Evolutionary conservation across 2,113 vertebrate genomes (phyloP).

Genomic region (Ranitomeya variabilis): DNA sequence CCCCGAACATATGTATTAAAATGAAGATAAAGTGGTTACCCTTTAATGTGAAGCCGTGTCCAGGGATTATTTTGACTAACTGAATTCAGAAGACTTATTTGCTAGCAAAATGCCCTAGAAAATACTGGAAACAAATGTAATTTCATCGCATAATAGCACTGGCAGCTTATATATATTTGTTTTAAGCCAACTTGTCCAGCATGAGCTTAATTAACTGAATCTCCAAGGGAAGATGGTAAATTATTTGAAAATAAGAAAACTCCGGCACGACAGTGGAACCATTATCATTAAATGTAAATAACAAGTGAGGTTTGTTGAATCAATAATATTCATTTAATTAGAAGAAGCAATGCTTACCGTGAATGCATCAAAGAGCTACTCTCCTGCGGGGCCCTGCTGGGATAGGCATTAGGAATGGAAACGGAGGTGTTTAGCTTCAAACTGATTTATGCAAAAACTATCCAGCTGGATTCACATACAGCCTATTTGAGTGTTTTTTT

Average conservation of each 20-base stretch:
- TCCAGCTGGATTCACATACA: not conserved
- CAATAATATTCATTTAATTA: constrained; percentile 57
- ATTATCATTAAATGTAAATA: constrained; percentile 56
- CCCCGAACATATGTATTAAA: too few relatives aligned
- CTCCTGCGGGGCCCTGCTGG: constrained; percentile 21
- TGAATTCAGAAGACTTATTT: not conserved
- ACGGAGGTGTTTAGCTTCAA: constrained; percentile 15
- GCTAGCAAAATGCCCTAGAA: not conserved
- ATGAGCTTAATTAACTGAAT: constrained; percentile 44
- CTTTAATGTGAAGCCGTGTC: not conserved
- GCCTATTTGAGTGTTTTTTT: too few relatives aligned
- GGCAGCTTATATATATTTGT: not conserved
- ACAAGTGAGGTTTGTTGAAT: constrained; percentile 51
- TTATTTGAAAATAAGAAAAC: constrained; percentile 50
- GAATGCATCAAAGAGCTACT: not conserved
- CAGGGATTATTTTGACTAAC: not conserved
- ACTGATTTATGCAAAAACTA: not conserved
- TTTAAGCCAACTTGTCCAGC: constrained; percentile 28
- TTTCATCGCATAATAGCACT: constrained; percentile 16
- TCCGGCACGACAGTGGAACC: constrained; percentile 12
- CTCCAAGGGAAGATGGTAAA: constrained; percentile 44
- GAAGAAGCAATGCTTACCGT: constrained; percentile 33
- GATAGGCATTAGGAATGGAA: constrained; percentile 33
- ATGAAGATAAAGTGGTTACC: too few relatives aligned
- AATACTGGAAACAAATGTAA: not conserved